Percentiles rank a stretch among this genome's conserved stretches.
These are phyloP conservation scores for Kryptolebias ocellatus DNA, from an alignment of 2,797 vertebrate species.

Conservation along the genomic window DNA sequence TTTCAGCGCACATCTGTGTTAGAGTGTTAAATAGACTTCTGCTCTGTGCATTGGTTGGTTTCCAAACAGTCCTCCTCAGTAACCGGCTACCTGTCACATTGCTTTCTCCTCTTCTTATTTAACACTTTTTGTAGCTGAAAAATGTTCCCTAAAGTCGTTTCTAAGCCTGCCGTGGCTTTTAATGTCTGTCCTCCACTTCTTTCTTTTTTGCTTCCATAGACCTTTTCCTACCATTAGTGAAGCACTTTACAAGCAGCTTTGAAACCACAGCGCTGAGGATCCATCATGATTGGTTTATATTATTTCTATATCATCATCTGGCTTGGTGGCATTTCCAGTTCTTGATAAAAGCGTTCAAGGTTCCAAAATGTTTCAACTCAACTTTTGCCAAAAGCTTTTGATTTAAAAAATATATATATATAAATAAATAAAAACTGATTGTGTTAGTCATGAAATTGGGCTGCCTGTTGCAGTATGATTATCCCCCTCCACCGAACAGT, in stretches of 20 bases:
- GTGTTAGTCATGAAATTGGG: conserved; percentile 3
- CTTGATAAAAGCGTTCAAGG: conserved; percentile 33
- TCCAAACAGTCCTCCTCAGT: neutral
- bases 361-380: conserved; percentile 29
- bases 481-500: too few species aligned
- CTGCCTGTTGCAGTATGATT: conserved; percentile 1
- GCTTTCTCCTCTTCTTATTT: neutral
- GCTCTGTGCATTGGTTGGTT: conserved; percentile 4
- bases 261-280: conserved; percentile 44
- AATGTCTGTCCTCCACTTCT: conserved; percentile 7
- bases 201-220: conserved; percentile 8
- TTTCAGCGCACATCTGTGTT: conserved; percentile 48
- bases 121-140: conserved; percentile 1
- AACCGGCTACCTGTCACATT: neutral
- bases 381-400: conserved; percentile 34
- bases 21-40: conserved; percentile 36
- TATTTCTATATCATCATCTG: conserved; percentile 30
- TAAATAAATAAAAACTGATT: neutral
- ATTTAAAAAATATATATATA: conserved; percentile 3
- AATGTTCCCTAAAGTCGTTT: conserved; percentile 3
- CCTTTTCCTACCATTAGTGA: conserved; percentile 27
- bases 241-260: conserved; percentile 37
- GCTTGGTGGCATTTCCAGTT: conserved; percentile 24
- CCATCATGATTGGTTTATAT: conserved; percentile 49
- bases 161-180: conserved; percentile 10